Conservation (phyloP, 2,888 invertebrate genomes). For the Drosophila aldrichi region DNA sequence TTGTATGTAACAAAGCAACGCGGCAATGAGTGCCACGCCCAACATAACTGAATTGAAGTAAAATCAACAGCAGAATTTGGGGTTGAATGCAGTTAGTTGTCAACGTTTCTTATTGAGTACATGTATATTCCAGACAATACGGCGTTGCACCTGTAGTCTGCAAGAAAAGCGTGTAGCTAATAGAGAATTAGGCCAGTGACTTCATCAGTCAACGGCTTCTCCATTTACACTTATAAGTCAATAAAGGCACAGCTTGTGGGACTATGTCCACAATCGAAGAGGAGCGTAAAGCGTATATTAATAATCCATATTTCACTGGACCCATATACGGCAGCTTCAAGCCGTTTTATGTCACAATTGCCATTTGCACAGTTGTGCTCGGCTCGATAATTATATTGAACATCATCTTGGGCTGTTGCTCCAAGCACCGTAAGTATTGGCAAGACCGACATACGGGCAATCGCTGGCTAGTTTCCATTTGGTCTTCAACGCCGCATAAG, state of each 20-base stretch:
- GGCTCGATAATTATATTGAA: constrained; percentile 91
- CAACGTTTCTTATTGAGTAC: constrained; percentile 38
- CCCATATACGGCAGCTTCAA: constrained; percentile 90
- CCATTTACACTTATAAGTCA: constrained; percentile 36
- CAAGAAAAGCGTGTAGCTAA: constrained; percentile 32
- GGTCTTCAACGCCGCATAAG: constrained; percentile 93
- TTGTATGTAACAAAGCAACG: constrained; percentile 22
- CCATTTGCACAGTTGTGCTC: constrained; percentile 91
- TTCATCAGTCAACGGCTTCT: constrained; percentile 33
- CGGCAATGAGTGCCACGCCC: constrained; percentile 65
- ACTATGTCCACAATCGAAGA: constrained; percentile 89
- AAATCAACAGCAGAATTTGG: constrained; percentile 11
- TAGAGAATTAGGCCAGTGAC: constrained; percentile 42
- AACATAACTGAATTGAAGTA: constrained; percentile 30
- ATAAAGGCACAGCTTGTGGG: constrained; percentile 41
- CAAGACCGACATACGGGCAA: constrained; percentile 92
- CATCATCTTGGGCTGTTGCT: constrained; percentile 92
- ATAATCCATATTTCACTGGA: constrained; percentile 88
- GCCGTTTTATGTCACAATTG: constrained; percentile 93
- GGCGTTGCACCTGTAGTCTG: constrained; percentile 29
- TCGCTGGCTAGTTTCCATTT: constrained; percentile 93
- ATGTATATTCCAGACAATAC: constrained; percentile 43
- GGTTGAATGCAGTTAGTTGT: constrained; percentile 38
- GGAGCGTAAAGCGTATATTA: constrained; percentile 87
- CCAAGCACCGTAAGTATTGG: constrained; percentile 93